Evolutionary conservation across 2,888 invertebrate genomes (phyloP), one percentile per base, ranked within the genome.

Genomic region (Ashinkailepas kermadecensis): DNA sequence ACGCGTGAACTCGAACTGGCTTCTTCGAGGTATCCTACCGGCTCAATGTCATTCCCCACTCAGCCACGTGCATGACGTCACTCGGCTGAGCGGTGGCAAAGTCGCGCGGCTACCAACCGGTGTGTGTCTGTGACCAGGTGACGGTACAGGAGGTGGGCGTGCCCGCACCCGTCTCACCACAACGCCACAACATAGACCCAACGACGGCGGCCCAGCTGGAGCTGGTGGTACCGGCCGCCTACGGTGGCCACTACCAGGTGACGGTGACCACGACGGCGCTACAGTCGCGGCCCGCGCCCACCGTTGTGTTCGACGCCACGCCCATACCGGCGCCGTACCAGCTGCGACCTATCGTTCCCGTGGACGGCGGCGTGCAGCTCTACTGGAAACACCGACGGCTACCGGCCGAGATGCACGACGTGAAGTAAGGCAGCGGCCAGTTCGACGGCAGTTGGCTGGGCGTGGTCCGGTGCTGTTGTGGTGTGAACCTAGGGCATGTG

Each of bases 301-400:
- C 89, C 21, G 88, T 91, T 0, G 85, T 89, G 56, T 90, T 90
- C 81, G 84, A 86, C 39, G 92, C 92, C 11, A 91, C 91, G 0
- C 87, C 88, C 12, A 88, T 94, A 81, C 88, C 90, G 70, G 88
- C 92, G 11, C 94, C 94, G 0, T 89, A 89, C 85, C 91, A 91
- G 85, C 88, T 94, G 54, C 18, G 74, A 6, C 56, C 74, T 8
- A 56, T 74, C 74, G 15, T 74, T 1, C 23, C 56, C 21, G 56
- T 2, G 11, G 56, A 91, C 87, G 92, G 92, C 9, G 91, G 91
- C 85, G 90, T 91, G 86, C 88, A 92, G 84, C 88, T 94, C 62
- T 90, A 89, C 86, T 94, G 94, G 94, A 88, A 90, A 83, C 90
- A 91, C 83, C 82, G 82, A 2, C 82, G 83, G 21, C 84, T 85